Base-by-base conservation (phyloP, 2,113 vertebrate species). In the Ovibos moschatus region DNA sequence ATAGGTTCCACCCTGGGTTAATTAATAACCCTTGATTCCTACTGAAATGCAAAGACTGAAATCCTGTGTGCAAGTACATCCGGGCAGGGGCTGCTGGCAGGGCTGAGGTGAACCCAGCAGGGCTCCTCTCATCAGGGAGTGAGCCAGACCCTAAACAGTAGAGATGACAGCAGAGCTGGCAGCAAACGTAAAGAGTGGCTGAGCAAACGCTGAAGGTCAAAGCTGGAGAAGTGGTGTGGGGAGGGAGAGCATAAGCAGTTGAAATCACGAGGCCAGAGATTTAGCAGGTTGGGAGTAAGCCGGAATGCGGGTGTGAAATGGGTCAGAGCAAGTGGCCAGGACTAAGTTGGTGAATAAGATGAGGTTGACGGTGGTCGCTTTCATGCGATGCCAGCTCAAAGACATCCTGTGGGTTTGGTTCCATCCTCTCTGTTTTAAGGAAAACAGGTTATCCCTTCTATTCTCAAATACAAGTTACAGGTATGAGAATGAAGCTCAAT, bases 1-100 rank as follows among this genome's bases (percentile, higher is more conserved):
- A 98, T 76, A 92, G 92, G 95, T 78, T 96, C 96, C 94, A 81
- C 94, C 97, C 96, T 91, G 95, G 94, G 93, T 97, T 98, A 96
- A 98, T 97, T 96, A 98, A 96, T 97, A 96, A 94, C 96, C 83
- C 94, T 94, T 30, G 94, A 87, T 64, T 91, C 96, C 85, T 91
- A 83, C 92, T 86, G 87, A 94, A 97, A 85, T 33, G 74, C 85
- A 97, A 95, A 94, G 88, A n/a, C 89, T 62, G 50, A 64, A 74
- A 36, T 84, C 78, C 85, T 60, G 30, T 53, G 50, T 71, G 60
- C 47, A 78, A 97, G 92, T 58, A 86, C 84, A 96, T 85, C 50
- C 3, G 2, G 92, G 86, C 83, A 25, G 76, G 57, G 76, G 94
- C 81, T 51, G 36, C 64, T 74, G 93, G 94, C 82, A 88, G 87